Evolutionary conservation across 1,140 invertebrate genomes (phyloP), one percentile per base, ranked within the genome.

Genomic region (Vanessa atalanta): DNA sequence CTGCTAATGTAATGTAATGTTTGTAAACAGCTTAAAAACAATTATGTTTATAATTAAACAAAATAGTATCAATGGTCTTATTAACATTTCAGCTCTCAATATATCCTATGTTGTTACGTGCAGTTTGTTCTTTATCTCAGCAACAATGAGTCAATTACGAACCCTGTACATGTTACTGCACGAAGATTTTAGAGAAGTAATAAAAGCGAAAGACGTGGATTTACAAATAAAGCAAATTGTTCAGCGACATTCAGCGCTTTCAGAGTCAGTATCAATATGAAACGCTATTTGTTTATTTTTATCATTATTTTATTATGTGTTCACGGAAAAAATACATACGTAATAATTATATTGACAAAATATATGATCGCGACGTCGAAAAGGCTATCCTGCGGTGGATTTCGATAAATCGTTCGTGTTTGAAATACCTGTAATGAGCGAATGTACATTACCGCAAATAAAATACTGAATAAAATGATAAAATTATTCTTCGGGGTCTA

Each of bases 161-260:
- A 63, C 73, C 13, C 23, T 79, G 50, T 79, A 77, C 31, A 47
- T 73, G 23, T 37, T 77, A n/a, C 47, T 79, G 23, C 75, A 79
- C 50, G 75, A 64, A 48, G 78, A 79, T 31, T 77, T 71, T 26
- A 70, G 66, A 20, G 72, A 77, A 53, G 63, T 72, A 23, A 76
- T 79, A 14, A 20, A 63, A 50, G 50, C 57, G 31, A 65, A 71
- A 31, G 47, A 68, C 5, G 55, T 70, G 47, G 69, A 64, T 31
- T 43, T 47, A 7, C 67, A 69, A 26, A 55, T 79, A 57, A 73
- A 73, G 50, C 15, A 64, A 26, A 61, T 51, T 57, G 74, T 79
- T 65, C 55, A 60, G 12, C 64, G 71, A 70, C 78, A 79, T 70
- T 61, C 51, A 5, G 61, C 12, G 23, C 15, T 79, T 68, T 55